Evolutionary conservation across 2,797 vertebrate species (phyloP).

Genomic region (Margarornis squamiger): DNA sequence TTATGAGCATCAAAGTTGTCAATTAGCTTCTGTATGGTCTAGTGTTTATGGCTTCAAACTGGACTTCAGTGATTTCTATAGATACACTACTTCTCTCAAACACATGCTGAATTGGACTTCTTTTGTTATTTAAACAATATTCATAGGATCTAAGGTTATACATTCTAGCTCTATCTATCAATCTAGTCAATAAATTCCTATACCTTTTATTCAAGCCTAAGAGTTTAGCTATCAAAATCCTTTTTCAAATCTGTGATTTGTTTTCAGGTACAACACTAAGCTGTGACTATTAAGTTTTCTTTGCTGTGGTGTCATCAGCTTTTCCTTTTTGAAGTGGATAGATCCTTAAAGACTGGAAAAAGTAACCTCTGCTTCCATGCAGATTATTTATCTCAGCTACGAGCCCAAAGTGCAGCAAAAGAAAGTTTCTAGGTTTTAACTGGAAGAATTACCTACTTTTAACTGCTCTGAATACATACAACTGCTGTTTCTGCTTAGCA

Average conservation of each 20-base stretch:
- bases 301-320: neutral
- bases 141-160: neutral
- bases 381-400: neutral
- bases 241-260: neutral
- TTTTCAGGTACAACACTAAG: neutral
- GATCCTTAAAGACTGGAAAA: neutral
- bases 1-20: accelerated
- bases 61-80: neutral
- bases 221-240: neutral
- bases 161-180: neutral
- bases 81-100: neutral
- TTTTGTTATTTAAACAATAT: neutral
- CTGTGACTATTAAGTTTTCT: neutral
- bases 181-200: neutral
- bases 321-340: neutral
- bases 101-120: neutral
- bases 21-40: neutral
- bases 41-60: neutral
- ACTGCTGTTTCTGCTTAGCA: neutral
- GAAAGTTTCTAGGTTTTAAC: neutral
- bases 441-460: neutral
- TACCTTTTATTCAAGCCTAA: neutral
- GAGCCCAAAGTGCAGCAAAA: neutral
- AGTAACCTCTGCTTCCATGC: neutral
- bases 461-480: neutral